Evolutionary conservation across 2,888 invertebrate species (phyloP), one percentile per base, ranked within the genome.

Genomic region (Meiosimyza decipiens): DNA sequence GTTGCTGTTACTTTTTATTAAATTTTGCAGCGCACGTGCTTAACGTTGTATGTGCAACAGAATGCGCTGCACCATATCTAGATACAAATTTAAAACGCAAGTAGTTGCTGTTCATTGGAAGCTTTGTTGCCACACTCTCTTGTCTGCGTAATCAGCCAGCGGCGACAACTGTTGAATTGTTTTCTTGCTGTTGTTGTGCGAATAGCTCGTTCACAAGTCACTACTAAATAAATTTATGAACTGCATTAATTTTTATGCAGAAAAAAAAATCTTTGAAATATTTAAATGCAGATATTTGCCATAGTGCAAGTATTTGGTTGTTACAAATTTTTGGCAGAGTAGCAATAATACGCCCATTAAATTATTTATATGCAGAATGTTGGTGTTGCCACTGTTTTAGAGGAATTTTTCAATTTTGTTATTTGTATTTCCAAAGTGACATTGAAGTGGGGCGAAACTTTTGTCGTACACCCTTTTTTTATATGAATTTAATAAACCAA

Each of bases 91-190:
- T 15, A 6, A 64, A 40, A 64, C 51, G 64, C 28, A 64, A 64
- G 64, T 51, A 49, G 64, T 64, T 50, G 64, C 64, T 51, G 64
- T 64, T 64, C 64, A 64, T 64, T 13, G 64, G 51, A 64, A 64
- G 13, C 64, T 57, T 28, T 50, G 18, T 50, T 64, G 50, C 64
- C 51, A 64, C 49, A 40, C 22, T 18, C n/a, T 47, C n/a, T 47
- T 33, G 62, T 33, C 40, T 33, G 62, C 62, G 16, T 16, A 15
- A n/a, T 57, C 57, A 57, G 57, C 57, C 28, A 57, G 57, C 16
- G 62, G 62, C 62, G 47, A 64, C 64, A 50, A 22, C 49, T 22
- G 64, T 22, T 47, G 64, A 50, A 50, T 47, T 49, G 49, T 57
- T 22, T 57, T 57, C 28, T 57, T 57, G 12, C 57, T 57, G 57